These are phyloP conservation scores for Eulemur mongoz DNA, from an alignment of 2,797 vertebrate species.

Conservation along the genomic window DNA sequence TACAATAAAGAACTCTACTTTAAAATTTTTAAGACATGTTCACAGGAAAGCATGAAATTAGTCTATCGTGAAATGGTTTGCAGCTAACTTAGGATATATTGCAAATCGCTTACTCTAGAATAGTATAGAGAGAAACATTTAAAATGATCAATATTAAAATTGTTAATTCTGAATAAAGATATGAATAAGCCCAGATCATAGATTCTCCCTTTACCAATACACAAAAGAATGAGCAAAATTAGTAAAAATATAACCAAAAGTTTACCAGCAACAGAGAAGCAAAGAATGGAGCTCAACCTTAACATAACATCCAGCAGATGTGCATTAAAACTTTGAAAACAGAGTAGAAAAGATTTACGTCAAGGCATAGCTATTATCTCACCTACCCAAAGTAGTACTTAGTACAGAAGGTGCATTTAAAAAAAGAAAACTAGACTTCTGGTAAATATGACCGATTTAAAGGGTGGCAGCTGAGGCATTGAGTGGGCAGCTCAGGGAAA, in stretches of 20 bases:
- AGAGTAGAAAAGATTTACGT: background rate
- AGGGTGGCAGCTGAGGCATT: background rate
- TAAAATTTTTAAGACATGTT: background rate
- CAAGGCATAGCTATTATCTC: background rate
- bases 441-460: background rate
- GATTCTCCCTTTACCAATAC: background rate
- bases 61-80: background rate
- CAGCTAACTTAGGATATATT: background rate
- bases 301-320: background rate
- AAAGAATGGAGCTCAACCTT: background rate
- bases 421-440: background rate
- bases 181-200: background rate
- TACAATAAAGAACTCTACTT: background rate
- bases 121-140: background rate
- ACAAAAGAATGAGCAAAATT: background rate
- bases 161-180: background rate
- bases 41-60: background rate
- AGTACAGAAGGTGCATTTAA: background rate
- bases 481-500: background rate
- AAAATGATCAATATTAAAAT: background rate
- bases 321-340: background rate
- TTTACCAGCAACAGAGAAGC: background rate
- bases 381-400: background rate
- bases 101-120: background rate
- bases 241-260: background rate